Evolutionary conservation across 2,888 invertebrate species (phyloP).

Genomic region (Cyaniris semiargus): DNA sequence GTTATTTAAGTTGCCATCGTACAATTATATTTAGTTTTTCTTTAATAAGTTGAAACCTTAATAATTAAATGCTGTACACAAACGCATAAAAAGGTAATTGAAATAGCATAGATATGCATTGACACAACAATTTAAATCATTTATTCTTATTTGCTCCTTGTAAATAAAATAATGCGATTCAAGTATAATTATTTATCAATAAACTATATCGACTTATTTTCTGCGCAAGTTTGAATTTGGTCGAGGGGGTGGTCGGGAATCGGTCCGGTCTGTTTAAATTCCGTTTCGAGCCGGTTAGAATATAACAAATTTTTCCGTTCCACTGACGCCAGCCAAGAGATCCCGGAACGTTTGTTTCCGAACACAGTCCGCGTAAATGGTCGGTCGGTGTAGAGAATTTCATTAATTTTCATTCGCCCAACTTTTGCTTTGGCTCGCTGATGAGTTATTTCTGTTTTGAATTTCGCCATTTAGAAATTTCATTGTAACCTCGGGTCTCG

Average conservation of each 20-base stretch:
- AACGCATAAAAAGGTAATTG: background rate
- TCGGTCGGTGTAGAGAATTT: conserved; percentile 53
- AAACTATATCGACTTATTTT: background rate
- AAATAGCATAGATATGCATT: background rate
- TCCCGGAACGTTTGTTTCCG: conserved; percentile 36
- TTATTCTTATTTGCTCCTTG: background rate
- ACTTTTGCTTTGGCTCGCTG: conserved; percentile 51
- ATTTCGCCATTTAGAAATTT: conserved; percentile 45
- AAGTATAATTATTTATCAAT: background rate
- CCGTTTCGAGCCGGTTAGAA: conserved; percentile 6
- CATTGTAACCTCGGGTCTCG: conserved; percentile 7
- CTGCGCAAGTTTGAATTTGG: background rate
- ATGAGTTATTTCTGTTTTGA: conserved; percentile 55
- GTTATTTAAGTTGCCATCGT: background rate
- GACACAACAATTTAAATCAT: too few relatives aligned
- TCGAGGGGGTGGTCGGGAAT: background rate
- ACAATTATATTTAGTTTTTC: background rate
- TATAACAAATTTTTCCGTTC: conserved; percentile 25
- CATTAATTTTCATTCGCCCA: conserved; percentile 70
- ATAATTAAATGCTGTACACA: background rate
- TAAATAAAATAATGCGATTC: background rate
- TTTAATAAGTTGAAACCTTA: background rate
- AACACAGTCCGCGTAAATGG: conserved; percentile 51
- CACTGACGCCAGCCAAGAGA: conserved; percentile 10
- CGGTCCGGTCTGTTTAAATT: background rate